These are phyloP conservation scores for Tanypteryx hageni DNA, from an alignment of 2,888 invertebrate species.

Conservation along the genomic window DNA sequence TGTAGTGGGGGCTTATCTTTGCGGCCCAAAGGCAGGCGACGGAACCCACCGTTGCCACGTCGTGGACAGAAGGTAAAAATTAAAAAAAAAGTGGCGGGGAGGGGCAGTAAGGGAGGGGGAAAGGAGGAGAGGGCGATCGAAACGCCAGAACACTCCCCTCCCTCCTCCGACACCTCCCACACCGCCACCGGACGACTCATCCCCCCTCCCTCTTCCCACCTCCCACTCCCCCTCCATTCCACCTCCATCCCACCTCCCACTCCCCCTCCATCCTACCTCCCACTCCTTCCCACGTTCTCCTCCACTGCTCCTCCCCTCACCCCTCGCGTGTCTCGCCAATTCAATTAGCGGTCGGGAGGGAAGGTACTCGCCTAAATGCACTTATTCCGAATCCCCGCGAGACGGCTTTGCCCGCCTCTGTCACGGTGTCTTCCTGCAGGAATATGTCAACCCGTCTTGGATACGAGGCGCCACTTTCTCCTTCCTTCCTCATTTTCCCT, in stretches of 20 bases:
- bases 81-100: neutral
- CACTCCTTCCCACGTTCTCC: neutral
- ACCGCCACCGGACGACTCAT: too few relatives aligned
- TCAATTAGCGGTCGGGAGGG: constrained; percentile 44
- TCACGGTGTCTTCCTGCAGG: neutral
- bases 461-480: neutral
- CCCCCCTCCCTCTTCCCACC: neutral
- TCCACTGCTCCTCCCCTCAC: neutral
- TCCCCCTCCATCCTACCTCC: neutral
- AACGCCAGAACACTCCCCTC: neutral
- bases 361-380: constrained; percentile 30
- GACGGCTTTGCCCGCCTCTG: neutral
- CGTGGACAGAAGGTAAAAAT: constrained; percentile 2
- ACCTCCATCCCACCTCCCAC: neutral
- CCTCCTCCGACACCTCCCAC: neutral
- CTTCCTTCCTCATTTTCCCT: neutral
- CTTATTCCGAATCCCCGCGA: constrained; percentile 9
- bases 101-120: constrained; percentile 22
- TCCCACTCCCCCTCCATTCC: neutral
- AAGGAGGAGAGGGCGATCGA: constrained; percentile 19
- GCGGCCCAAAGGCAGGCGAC: constrained; percentile 49
- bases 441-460: neutral
- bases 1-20: constrained; percentile 32
- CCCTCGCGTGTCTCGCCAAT: constrained; percentile 59
- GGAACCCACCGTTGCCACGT: constrained; percentile 52